Evolutionary conservation across 2,888 invertebrate species (phyloP).

Genomic region (Acheta domesticus): DNA sequence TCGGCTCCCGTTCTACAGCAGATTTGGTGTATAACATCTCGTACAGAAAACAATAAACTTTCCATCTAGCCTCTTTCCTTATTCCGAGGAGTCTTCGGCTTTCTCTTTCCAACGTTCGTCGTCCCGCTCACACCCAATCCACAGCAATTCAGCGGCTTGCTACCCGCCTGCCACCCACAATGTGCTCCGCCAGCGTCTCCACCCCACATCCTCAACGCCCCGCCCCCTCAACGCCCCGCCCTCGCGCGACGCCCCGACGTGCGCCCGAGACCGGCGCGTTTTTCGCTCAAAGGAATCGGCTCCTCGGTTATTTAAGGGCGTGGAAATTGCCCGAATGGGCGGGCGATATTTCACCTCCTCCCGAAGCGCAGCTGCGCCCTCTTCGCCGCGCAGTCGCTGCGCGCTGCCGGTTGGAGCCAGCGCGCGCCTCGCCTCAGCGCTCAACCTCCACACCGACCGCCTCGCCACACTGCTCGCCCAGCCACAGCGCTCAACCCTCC

Average conservation of each 20-base stretch:
- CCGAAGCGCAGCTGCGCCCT: not conserved
- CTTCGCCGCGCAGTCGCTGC: no score
- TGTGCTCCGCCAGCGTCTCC: not conserved
- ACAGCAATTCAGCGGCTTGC: no score
- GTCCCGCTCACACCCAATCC: no score
- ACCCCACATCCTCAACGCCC: not conserved
- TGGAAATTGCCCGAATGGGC: constrained; percentile 9
- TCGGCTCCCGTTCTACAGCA: no score
- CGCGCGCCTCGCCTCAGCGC: no score
- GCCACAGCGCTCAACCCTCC: not conserved
- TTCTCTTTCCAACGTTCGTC: no score
- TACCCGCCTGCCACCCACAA: no score
- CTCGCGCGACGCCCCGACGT: not conserved
- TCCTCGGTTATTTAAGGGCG: constrained; percentile 18
- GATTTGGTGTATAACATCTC: no score
- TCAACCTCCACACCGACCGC: not conserved
- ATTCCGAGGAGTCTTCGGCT: no score
- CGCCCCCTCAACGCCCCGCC: not conserved
- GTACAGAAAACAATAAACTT: no score
- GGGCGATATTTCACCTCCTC: not conserved
- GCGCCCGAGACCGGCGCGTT: not conserved
- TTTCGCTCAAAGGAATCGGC: not conserved
- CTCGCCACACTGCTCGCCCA: not conserved
- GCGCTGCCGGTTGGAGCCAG: no score
- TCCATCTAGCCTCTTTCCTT: no score